A percentile compares a stretch with the other conserved stretches of the same genome.
These are phyloP conservation scores for Pseudomyrmex flavicornis DNA, from an alignment of 1,140 invertebrate genomes.

Conservation along the genomic window DNA sequence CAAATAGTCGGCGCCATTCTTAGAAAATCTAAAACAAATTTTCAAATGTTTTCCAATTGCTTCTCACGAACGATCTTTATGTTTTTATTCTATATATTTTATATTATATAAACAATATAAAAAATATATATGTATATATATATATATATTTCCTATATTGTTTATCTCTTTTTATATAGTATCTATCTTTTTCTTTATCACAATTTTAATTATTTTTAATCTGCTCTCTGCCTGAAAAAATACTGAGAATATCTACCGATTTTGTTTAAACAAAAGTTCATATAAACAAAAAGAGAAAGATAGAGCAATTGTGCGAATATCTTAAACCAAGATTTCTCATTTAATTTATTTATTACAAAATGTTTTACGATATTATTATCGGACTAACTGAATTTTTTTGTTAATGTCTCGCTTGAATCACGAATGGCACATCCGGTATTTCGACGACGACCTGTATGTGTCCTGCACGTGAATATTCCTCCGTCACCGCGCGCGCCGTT, in stretches of 20 bases:
- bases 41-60: not conserved
- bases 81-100: not conserved
- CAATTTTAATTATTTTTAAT: no score
- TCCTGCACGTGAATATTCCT: conserved; percentile 42
- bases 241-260: no score
- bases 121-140: no score
- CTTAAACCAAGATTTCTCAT: no score
- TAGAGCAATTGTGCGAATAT: no score
- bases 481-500: conserved; percentile 26
- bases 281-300: no score
- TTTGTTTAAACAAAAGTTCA: no score
- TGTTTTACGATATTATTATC: not conserved
- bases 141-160: no score
- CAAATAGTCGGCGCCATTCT: conserved; percentile 78
- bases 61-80: not conserved
- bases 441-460: conserved; percentile 34
- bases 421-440: conserved; percentile 37
- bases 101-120: not conserved
- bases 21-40: conserved; percentile 8
- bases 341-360: no score
- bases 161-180: no score
- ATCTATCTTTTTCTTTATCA: no score
- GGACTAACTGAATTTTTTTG: not conserved
- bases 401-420: conserved; percentile 23
- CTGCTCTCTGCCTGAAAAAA: no score